Conservation (phyloP, 2,797 vertebrate species). For the Enteromius fasciolatus region DNA sequence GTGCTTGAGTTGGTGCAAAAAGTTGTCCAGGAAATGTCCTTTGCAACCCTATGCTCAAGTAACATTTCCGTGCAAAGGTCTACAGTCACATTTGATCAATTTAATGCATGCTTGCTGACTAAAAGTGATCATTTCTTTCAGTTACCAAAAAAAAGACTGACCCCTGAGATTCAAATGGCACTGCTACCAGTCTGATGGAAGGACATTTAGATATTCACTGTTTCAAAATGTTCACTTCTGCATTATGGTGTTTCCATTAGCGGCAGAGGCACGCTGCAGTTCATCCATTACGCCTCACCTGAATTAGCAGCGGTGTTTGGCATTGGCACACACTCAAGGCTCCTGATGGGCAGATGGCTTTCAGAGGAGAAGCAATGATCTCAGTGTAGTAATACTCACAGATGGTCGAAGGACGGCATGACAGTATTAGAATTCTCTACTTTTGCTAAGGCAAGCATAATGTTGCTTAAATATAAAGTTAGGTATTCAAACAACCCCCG, state of each 20-base stretch:
- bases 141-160: background rate
- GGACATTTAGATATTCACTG: background rate
- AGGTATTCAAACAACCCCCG: background rate
- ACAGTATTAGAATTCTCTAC: background rate
- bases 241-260: conserved; percentile 8
- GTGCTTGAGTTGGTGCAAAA: background rate
- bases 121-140: background rate
- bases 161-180: background rate
- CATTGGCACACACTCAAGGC: conserved; percentile 20
- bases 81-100: background rate
- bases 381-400: conserved; percentile 1
- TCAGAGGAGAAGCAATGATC: conserved; percentile 27
- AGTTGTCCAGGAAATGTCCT: background rate
- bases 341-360: conserved; percentile 30
- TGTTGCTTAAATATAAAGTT: background rate
- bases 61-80: background rate
- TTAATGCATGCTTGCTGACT: background rate
- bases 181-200: background rate
- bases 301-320: conserved; percentile 15
- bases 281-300: conserved; percentile 24
- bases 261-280: background rate
- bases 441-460: background rate
- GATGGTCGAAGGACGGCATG: background rate
- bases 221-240: background rate
- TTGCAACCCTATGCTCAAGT: background rate